Conservation (phyloP, 2,113 vertebrate species). For the Gorsachius goisagi region DNA sequence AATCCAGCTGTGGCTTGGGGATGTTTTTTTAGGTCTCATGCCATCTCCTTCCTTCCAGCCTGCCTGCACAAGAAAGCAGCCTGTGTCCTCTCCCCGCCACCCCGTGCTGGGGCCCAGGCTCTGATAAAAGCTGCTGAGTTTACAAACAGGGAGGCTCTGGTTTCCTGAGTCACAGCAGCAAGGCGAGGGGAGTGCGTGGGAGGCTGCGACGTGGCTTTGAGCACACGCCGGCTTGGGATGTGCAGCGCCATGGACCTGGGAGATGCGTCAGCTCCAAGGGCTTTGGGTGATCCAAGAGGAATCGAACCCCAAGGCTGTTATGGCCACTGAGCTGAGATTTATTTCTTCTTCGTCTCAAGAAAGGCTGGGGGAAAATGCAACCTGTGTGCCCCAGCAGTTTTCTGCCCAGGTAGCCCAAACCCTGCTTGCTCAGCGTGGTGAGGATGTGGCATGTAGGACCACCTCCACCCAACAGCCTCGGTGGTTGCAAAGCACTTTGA, state of each 20-base stretch:
- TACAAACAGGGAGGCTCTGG: not conserved
- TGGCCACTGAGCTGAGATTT: not conserved
- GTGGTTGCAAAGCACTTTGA: not conserved
- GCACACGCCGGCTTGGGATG: not conserved
- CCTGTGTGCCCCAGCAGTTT: not conserved
- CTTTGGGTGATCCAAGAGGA: not conserved
- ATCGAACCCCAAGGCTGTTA: rapidly evolving
- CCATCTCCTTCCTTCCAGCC: not conserved
- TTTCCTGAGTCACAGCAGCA: slow-evolving; percentile 12
- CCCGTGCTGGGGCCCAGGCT: not conserved
- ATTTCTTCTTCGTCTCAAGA: not conserved
- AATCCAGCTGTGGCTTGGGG: not conserved
- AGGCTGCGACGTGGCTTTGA: not conserved
- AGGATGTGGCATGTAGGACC: rapidly evolving
- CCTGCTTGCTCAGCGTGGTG: not conserved
- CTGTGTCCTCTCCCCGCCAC: not conserved
- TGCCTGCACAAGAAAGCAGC: not conserved
- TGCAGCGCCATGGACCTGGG: not conserved
- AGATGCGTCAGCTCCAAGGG: rapidly evolving
- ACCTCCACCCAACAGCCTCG: not conserved
- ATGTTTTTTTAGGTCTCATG: not conserved
- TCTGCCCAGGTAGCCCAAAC: not conserved
- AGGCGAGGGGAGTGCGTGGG: not conserved
- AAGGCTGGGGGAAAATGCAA: not conserved
- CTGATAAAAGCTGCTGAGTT: slow-evolving; percentile 5